Evolutionary conservation across 92 coral and sea anemone genomes (phyloP).

Genomic region (Actinernus sp.): DNA sequence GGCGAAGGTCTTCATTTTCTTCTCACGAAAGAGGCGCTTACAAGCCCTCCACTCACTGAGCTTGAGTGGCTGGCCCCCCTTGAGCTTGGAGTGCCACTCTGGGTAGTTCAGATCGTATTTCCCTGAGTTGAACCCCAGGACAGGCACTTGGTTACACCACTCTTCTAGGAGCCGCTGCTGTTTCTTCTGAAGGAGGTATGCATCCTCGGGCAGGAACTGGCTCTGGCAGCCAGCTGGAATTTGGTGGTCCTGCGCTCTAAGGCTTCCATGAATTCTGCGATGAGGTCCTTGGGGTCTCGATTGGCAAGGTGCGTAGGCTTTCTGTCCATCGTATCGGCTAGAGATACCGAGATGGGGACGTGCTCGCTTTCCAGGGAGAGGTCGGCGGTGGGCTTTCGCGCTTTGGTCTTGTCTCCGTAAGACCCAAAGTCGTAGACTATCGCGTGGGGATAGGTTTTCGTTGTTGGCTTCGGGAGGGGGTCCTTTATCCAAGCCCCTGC

Average conservation of each 20-base stretch:
- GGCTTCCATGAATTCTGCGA: constrained; percentile 13
- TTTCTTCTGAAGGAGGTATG: background rate
- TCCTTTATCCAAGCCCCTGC: no score
- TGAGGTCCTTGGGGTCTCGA: constrained; percentile 3
- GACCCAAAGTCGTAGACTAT: no score
- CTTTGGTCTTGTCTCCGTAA: no score
- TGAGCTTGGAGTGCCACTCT: background rate
- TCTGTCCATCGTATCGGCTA: no score
- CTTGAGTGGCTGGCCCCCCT: background rate
- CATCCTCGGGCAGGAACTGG: background rate
- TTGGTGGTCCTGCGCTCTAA: constrained; percentile 4
- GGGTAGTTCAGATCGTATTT: constrained; percentile 20
- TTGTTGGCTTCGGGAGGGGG: no score
- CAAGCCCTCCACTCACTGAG: background rate
- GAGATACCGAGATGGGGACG: no score
- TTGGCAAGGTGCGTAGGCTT: constrained; percentile 8
- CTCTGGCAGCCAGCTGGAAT: background rate
- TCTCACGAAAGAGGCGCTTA: background rate
- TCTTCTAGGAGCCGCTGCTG: background rate
- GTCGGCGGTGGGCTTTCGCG: no score
- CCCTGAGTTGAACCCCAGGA: constrained; percentile 16
- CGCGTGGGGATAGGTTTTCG: no score
- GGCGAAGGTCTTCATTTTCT: background rate
- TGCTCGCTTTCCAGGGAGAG: no score
- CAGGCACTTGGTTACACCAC: constrained; percentile 27